A percentile compares a stretch with the other conserved stretches of the same genome.
These are phyloP conservation scores for Netelia virgata DNA, from an alignment of 2,888 invertebrate genomes.

Conservation along the genomic window DNA sequence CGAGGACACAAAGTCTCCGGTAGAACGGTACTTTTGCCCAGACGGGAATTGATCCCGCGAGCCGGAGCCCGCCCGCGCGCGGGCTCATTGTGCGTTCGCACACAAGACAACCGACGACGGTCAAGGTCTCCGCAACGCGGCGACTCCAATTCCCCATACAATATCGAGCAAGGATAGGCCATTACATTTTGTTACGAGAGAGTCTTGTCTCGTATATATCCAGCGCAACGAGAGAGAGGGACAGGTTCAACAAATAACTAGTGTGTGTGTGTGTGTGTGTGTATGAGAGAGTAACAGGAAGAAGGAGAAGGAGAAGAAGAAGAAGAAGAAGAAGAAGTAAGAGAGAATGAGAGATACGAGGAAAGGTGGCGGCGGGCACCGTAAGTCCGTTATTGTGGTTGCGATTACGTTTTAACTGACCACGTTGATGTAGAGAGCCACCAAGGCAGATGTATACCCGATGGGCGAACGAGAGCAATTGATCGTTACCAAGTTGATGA, in stretches of 20 bases:
- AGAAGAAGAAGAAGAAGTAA: neutral
- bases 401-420: conserved; percentile 59
- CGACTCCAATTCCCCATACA: conserved; percentile 27
- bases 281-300: neutral
- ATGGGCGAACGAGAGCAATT: conserved; percentile 10
- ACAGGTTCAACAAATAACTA: neutral
- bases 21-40: conserved; percentile 65
- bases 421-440: conserved; percentile 31
- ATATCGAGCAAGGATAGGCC: conserved; percentile 64
- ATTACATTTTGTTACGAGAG: conserved; percentile 52
- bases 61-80: conserved; percentile 19
- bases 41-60: conserved; percentile 61
- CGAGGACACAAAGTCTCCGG: conserved; percentile 62
- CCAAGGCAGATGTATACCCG: conserved; percentile 5
- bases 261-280: neutral
- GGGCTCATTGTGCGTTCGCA: conserved; percentile 58
- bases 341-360: conserved; percentile 4
- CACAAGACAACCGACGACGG: conserved; percentile 57
- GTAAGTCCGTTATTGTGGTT: conserved; percentile 58
- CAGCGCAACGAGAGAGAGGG: neutral
- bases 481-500: conserved; percentile 41
- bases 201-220: neutral
- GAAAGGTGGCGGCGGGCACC: neutral
- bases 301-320: too few species aligned
- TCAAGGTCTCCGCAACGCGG: conserved; percentile 58